A percentile compares a stretch with the other conserved stretches of the same genome.
These are phyloP conservation scores for Silurus lanzhouensis DNA, from an alignment of 2,797 vertebrate genomes.

Conservation along the genomic window DNA sequence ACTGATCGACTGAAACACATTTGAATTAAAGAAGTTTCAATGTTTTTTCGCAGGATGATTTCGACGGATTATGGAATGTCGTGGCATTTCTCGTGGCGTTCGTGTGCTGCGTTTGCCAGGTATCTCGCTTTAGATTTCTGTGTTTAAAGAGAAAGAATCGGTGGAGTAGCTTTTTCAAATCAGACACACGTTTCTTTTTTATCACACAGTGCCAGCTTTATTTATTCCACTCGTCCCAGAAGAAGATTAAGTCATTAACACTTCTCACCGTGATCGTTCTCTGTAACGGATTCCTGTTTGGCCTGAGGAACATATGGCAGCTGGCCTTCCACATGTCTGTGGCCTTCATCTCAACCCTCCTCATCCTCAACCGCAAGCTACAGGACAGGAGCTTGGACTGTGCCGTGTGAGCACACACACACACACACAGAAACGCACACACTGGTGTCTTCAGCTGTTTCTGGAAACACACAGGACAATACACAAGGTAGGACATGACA, in stretches of 20 bases:
- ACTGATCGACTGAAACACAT: too few species aligned
- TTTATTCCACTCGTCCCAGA: conserved; percentile 86
- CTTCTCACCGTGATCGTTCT: conserved; percentile 77
- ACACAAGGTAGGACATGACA: neutral
- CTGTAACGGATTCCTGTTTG: conserved; percentile 86
- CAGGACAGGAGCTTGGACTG: conserved; percentile 81
- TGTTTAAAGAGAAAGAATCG: neutral
- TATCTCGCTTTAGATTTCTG: conserved; percentile 55
- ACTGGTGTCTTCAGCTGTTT: neutral
- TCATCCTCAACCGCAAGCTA: conserved; percentile 83
- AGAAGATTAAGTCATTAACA: conserved; percentile 79
- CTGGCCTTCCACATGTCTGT: conserved; percentile 89
- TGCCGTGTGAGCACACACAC: conserved; percentile 77
- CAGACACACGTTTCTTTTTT: neutral
- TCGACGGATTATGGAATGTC: conserved; percentile 84
- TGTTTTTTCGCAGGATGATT: conserved; percentile 79
- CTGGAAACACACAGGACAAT: neutral
- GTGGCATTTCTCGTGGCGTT: conserved; percentile 89
- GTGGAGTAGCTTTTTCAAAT: neutral
- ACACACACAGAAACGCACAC: neutral
- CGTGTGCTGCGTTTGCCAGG: conserved; percentile 87
- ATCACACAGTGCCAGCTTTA: conserved; percentile 88
- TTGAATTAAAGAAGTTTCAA: too few species aligned
- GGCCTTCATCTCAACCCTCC: conserved; percentile 81
- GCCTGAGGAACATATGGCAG: conserved; percentile 88